A percentile compares a stretch with the other conserved stretches of the same genome.
Evolutionary conservation across 2,113 vertebrate species (phyloP).

Genomic region (Tetrao urogallus): DNA sequence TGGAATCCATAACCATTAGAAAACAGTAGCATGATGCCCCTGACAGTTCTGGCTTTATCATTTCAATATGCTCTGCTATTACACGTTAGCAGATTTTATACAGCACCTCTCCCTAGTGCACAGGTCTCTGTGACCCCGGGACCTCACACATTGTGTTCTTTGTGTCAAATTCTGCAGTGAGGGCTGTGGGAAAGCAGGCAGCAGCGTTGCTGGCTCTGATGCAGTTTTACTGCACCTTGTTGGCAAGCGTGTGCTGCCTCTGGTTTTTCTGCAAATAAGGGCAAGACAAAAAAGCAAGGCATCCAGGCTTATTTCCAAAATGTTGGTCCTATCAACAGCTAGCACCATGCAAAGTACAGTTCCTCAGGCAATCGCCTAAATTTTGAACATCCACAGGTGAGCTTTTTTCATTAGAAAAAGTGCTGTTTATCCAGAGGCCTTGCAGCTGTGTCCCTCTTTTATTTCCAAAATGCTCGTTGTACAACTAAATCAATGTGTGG

Average conservation of each 20-base stretch:
- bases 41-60: background rate
- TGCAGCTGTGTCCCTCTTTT: background rate
- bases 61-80: background rate
- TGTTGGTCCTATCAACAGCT: background rate
- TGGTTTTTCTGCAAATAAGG: background rate
- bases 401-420: background rate
- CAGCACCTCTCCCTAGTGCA: fast-evolving
- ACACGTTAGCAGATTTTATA: background rate
- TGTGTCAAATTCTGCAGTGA: background rate
- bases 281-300: background rate
- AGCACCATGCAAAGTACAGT: too few relatives aligned
- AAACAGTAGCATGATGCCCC: background rate
- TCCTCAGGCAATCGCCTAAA: background rate
- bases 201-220: background rate
- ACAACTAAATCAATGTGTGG: background rate
- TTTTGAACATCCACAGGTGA: background rate
- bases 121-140: background rate
- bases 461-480: background rate
- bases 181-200: background rate
- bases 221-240: background rate
- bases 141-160: background rate
- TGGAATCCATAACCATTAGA: constrained; percentile 21
- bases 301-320: background rate
- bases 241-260: background rate
- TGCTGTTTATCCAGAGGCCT: background rate